Conservation (phyloP, 1,140 invertebrate species). For the Popillia japonica region DNA sequence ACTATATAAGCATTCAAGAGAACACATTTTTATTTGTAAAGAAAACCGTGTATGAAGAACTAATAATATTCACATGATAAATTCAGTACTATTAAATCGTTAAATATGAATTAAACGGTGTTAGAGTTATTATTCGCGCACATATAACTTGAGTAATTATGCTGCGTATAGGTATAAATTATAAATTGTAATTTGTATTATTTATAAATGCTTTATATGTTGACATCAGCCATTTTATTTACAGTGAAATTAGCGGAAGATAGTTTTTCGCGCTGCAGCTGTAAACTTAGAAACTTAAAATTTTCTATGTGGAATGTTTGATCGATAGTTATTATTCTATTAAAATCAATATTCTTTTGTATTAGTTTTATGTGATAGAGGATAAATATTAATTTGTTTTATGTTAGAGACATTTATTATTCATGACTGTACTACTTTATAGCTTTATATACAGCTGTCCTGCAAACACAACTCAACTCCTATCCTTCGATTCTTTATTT, state of each 20-base stretch:
- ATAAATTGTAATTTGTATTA: constrained; percentile 19
- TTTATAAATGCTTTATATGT: constrained; percentile 35
- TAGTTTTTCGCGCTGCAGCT: constrained; percentile 63
- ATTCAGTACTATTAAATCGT: background rate
- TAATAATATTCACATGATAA: constrained; percentile 13
- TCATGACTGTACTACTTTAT: no score
- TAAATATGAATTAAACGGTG: constrained; percentile 6
- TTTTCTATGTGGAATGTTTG: background rate
- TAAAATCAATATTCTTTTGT: no score
- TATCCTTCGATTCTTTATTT: no score
- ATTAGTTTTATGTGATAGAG: no score
- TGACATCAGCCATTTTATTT: constrained; percentile 38
- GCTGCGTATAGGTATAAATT: background rate
- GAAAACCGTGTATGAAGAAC: background rate
- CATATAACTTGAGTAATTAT: background rate
- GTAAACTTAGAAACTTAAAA: background rate
- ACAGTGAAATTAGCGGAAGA: constrained; percentile 62
- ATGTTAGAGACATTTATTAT: no score
- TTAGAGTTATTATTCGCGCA: background rate
- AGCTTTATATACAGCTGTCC: no score
- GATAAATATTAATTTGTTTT: no score
- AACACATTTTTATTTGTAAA: constrained; percentile 22
- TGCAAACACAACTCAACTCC: no score
- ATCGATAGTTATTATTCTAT: background rate
- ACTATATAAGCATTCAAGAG: background rate